These are phyloP conservation scores for Iphiclides podalirius DNA, from an alignment of 2,888 invertebrate genomes.

Conservation along the genomic window DNA sequence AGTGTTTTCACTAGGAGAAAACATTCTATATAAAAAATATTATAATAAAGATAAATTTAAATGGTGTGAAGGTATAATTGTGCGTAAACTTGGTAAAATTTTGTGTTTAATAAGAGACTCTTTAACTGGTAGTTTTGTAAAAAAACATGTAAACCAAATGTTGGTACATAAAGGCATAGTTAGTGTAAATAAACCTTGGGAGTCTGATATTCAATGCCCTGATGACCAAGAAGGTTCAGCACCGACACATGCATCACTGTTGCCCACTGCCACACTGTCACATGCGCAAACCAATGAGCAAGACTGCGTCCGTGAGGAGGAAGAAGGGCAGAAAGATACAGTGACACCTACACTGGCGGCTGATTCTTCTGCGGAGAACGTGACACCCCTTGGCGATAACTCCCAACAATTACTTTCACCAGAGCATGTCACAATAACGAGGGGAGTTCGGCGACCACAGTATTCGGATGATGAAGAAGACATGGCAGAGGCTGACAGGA, in stretches of 20 bases:
- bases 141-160: slow-evolving; percentile 19
- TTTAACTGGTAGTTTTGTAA: not conserved
- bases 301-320: not conserved
- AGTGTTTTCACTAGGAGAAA: not conserved
- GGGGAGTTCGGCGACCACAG: no score
- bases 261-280: no score
- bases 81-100: slow-evolving; percentile 17
- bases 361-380: not conserved
- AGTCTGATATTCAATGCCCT: not conserved
- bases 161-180: no score
- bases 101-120: slow-evolving; percentile 13
- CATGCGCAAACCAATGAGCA: no score
- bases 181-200: not conserved
- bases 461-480: no score
- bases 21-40: no score
- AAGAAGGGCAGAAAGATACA: not conserved
- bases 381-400: not conserved
- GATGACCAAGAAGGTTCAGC: not conserved
- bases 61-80: slow-evolving; percentile 21
- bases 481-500: no score
- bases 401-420: not conserved
- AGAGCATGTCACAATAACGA: not conserved
- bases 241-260: not conserved
- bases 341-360: not conserved
- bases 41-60: slow-evolving; percentile 15